Evolutionary conservation across 2,888 invertebrate species (phyloP), one percentile per base, ranked within the genome.

Genomic region (Lacanobia wlatinum): DNA sequence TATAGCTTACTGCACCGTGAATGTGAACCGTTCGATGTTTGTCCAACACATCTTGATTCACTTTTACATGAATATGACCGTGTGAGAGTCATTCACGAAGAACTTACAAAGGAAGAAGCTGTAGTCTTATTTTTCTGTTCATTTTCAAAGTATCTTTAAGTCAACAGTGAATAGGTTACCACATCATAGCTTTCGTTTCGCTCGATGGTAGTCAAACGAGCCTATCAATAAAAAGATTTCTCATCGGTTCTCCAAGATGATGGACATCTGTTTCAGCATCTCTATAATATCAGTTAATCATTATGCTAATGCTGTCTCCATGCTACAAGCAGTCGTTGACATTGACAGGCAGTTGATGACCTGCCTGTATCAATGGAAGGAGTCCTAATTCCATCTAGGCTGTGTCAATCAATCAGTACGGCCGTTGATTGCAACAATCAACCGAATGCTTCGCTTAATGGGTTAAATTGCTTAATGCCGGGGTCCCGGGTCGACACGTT

Each of bases 381-480:
- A 73, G 78, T 70, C 62, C 74, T 81, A 76, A 79, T 81, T 85
- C 72, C 56, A 77, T 80, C 62, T 73, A 76, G 78, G 66, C 55
- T 59, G 76, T 78, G 81, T 73, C 85, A 68, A 81, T 87, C 86
- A 86, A 86, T 87, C 85, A 78, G 76, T 67, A 68, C 73, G 28
- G 65, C 64, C 55, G 76, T 78, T 85, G 88, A 90, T 90, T 90
- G 90, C 83, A 62, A 83, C 90, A 91, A 90, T 89, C 88, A 87
- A 82, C 86, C 64, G 83, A 81, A 83, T 84, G 78, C 73, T 82
- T 80, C 83, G 74, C 84, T 88, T 90, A 85, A 84, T 79, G 83
- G 91, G 91, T 91, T 93, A 91, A 94, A 93, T 94, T 94, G 91
- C 92, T 93, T 94, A 92, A 94, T 92, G 89, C 85, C 83, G 89